Percentiles rank a stretch among this genome's conserved stretches.
Evolutionary conservation across 2,888 invertebrate genomes (phyloP).

Genomic region (Drosophila robusta): DNA sequence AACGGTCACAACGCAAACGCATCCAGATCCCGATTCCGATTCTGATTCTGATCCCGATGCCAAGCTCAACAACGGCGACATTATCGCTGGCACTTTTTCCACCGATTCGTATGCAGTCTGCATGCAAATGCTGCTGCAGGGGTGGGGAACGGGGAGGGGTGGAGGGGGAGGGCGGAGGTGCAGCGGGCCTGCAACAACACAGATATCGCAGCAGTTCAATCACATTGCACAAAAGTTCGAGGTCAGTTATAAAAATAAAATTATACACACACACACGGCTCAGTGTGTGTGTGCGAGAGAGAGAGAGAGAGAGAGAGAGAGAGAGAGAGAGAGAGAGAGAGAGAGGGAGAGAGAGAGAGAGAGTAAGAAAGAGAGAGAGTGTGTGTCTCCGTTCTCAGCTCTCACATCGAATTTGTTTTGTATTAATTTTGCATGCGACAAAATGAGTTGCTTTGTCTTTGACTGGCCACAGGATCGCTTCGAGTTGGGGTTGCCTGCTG

Average conservation of each 20-base stretch:
- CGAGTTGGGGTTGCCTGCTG: slow-evolving; percentile 41
- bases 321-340: neutral
- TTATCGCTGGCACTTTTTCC: slow-evolving; percentile 46
- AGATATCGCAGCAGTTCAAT: slow-evolving; percentile 82
- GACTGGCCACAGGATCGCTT: slow-evolving; percentile 50
- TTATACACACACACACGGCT: slow-evolving; percentile 8
- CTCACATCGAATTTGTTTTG: slow-evolving; percentile 60
- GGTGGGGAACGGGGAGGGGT: neutral
- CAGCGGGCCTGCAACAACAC: slow-evolving; percentile 40
- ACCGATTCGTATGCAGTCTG: slow-evolving; percentile 71
- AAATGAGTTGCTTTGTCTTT: slow-evolving; percentile 75
- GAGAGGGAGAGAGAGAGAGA: neutral
- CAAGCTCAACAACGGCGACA: slow-evolving; percentile 51
- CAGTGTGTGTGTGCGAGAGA: slow-evolving; percentile 13
- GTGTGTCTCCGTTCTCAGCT: slow-evolving; percentile 12
- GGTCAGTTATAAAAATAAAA: slow-evolving; percentile 82
- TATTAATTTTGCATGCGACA: slow-evolving; percentile 73
- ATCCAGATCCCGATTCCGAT: slow-evolving; percentile 56
- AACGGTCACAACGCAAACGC: slow-evolving; percentile 47
- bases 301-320: neutral
- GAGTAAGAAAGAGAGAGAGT: neutral
- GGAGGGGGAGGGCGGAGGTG: neutral
- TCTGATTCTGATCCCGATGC: slow-evolving; percentile 34
- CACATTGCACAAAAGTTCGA: slow-evolving; percentile 83
- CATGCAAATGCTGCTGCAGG: slow-evolving; percentile 66